Conservation (phyloP, 2,797 vertebrate species). For the Psittacula echo region DNA sequence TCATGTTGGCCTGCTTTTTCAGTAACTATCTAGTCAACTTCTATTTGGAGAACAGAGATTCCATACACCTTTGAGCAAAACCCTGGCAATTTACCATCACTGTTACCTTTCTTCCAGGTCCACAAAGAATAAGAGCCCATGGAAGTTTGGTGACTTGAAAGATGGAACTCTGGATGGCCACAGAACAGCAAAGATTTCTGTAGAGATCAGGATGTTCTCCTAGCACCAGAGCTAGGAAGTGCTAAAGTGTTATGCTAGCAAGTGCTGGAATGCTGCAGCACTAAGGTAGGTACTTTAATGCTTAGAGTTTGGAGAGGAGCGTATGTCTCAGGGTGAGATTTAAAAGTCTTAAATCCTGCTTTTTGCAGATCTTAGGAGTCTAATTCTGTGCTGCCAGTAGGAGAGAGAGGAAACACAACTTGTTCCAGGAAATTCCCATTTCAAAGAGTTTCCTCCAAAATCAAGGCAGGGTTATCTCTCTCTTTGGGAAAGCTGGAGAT, state of each 20-base stretch:
- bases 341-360: background rate
- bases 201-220: background rate
- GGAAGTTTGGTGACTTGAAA: background rate
- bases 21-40: background rate
- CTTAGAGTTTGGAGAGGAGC: accelerated
- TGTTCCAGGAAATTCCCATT: background rate
- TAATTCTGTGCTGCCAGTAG: background rate
- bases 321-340: background rate
- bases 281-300: background rate
- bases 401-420: accelerated
- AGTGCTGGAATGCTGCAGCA: background rate
- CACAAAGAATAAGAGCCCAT: background rate
- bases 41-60: background rate
- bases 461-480: background rate
- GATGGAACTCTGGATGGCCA: background rate
- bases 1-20: background rate
- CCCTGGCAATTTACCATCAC: background rate
- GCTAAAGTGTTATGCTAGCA: accelerated
- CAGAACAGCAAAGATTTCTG: background rate
- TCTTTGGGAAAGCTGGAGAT: background rate
- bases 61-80: background rate
- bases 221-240: background rate
- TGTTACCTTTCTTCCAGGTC: background rate
- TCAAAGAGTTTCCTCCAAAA: background rate
- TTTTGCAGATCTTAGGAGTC: background rate